Base-by-base conservation (phyloP, 2,797 vertebrate genomes). In the Neosilurus mollespiculum region DNA sequence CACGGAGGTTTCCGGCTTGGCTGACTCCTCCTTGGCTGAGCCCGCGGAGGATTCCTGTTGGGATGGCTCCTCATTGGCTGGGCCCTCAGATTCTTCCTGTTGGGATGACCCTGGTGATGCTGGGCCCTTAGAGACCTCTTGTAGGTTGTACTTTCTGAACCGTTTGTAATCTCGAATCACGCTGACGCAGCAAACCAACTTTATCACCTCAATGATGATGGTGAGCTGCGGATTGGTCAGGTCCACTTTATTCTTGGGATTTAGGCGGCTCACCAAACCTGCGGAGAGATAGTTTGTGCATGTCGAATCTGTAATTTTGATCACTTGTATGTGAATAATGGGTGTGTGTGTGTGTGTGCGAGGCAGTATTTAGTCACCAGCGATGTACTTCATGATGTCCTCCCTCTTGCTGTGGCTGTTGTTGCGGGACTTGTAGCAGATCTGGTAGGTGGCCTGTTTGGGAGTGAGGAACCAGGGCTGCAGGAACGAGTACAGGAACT, bases 391-490 rank as follows among this genome's bases (percentile, higher is more conserved):
- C 89, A 99, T 99, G 87, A 98, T 94, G 77, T 98, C 96, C 0
- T 97, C 97, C 81, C 96, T 95, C 91, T 94, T 97, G 94, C 96
- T 95, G 82, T 97, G 96, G 90, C 94, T 96, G 92, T 97, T 99
- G 94, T 99, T 99, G 30, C 97, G 95, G 69, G 97, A 95, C 92
- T 99, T 99, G 90, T 96, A 99, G 62, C 95, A 95, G 76, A 99
- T 96, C 92, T 98, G 96, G 88, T 95, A 99, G 81, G 96, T 97
- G 11, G 95, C 96, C 71, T 94, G 94, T 85, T 94, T 96, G 22
- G 97, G 98, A 30, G 91, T 92, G 93, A 96, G 97, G 92, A 99
- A 99, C 97, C 97, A 99, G 1, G 96, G 96, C 91, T 97, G 95
- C 90, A 99, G 93, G 92, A 96, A 98, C 0, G 92, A 95, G 85